Conservation (phyloP, 1,140 invertebrate genomes). For the Saxidomus purpurata region DNA sequence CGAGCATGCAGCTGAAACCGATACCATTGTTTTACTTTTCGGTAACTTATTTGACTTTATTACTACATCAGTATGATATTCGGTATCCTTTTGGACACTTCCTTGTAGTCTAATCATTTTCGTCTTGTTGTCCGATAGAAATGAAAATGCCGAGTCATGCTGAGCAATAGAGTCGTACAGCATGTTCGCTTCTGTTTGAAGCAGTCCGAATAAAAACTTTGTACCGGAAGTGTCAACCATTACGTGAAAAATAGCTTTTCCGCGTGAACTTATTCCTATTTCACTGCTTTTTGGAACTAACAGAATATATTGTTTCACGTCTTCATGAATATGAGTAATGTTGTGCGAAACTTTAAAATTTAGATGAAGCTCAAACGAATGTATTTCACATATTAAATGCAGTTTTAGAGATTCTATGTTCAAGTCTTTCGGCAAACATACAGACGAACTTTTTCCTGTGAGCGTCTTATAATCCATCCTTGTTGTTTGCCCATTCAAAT, state of each 20-base stretch:
- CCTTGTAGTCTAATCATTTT: background rate
- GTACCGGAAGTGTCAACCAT: conserved; percentile 50
- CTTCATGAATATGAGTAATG: background rate
- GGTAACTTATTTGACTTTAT: conserved; percentile 1
- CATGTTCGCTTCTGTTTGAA: conserved; percentile 35
- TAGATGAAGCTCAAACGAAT: conserved; percentile 27
- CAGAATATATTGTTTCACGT: conserved; percentile 25
- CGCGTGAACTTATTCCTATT: conserved; percentile 45
- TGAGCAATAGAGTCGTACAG: background rate
- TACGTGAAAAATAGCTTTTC: conserved; percentile 27
- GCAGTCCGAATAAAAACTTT: conserved; percentile 28
- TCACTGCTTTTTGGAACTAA: conserved; percentile 19
- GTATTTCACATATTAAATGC: conserved; percentile 36
- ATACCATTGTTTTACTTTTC: conserved; percentile 18
- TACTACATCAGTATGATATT: conserved; percentile 7
- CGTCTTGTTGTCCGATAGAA: conserved; percentile 12
- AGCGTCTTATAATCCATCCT: background rate
- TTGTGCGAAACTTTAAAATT: background rate
- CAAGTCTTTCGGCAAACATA: conserved; percentile 23
- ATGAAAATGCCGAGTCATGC: conserved; percentile 24
- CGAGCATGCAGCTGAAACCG: conserved; percentile 10
- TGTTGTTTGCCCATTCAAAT: background rate
- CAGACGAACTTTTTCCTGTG: background rate
- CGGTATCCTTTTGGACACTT: background rate
- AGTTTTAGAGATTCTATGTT: background rate